These are phyloP conservation scores for Calephelis nemesis DNA, from an alignment of 1,140 invertebrate species.

Conservation along the genomic window DNA sequence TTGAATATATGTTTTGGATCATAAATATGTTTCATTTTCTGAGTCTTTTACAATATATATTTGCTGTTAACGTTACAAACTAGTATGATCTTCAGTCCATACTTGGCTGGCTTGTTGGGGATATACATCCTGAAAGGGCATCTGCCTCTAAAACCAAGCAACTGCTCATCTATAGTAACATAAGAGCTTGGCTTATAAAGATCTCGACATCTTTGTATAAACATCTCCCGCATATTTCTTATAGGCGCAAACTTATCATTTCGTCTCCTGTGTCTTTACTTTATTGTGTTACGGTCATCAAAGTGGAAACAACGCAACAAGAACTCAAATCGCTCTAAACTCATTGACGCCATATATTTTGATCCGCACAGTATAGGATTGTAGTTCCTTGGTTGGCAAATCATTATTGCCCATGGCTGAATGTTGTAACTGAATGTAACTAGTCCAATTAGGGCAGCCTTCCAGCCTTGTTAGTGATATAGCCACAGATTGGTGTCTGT, in stretches of 20 bases:
- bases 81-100: no score
- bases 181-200: neutral
- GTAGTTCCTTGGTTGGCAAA: no score
- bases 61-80: no score
- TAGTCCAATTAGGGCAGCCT: no score
- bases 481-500: no score
- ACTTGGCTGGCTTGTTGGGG: neutral
- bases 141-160: neutral
- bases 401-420: no score
- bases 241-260: conserved; percentile 2
- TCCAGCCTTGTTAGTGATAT: no score
- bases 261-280: neutral
- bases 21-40: no score
- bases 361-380: no score
- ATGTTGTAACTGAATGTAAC: no score
- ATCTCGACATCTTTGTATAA: conserved; percentile 6
- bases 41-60: no score
- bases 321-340: neutral
- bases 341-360: neutral
- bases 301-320: neutral
- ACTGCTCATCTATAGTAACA: conserved; percentile 2
- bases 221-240: neutral
- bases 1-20: no score
- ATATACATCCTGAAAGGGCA: neutral
- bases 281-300: neutral